Base-by-base conservation (phyloP, 2,797 vertebrate genomes). In the Periparus ater region DNA sequence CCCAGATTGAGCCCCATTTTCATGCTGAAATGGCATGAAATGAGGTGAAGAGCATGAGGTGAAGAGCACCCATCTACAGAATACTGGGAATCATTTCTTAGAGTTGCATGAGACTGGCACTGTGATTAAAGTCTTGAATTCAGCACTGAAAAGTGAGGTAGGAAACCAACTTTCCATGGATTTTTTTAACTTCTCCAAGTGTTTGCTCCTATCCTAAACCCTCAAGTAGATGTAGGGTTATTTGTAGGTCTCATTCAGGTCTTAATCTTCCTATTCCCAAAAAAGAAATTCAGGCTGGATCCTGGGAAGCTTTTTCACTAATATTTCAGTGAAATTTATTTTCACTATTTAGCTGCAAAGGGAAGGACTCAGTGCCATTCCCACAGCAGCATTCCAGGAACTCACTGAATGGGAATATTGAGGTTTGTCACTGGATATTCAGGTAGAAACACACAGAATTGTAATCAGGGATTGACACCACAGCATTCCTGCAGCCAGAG, bases 401-500 rank as follows among this genome's bases (percentile, higher is more conserved):
- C 32, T 53, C 70, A 10, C 0, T 21, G 16, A n/a, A 14, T 3
- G 3, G 22, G 26, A 81, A 58, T 22, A 22, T 6, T 20, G 27
- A 58, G 54, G 44, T 15, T 38, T 50, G 50, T 72, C 55, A 10
- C 6, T 36, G 55, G 19, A 27, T 10, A 2, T 15, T 55, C 21
- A 34, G 40, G 51, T 32, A 21, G 55, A 22, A 11, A 51, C 10
- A 13, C 3, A 0, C 5, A 14, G 5, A 9, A 18, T 0, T 67
- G 30, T 22, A 14, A 48, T 9, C 4, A 15, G 17, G 8, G 13
- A 8, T 19, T n/a, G 36, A n/a, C 38, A 65, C 51, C 65, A 62
- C 58, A 11, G 8, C 61, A 47, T 29, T 71, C 71, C 71, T 53
- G 65, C 60, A 75, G 23, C 17, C 25, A 20, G 9, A 21, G 38